These are phyloP conservation scores for Macrotis lagotis DNA, from an alignment of 2,113 vertebrate species.

Conservation along the genomic window DNA sequence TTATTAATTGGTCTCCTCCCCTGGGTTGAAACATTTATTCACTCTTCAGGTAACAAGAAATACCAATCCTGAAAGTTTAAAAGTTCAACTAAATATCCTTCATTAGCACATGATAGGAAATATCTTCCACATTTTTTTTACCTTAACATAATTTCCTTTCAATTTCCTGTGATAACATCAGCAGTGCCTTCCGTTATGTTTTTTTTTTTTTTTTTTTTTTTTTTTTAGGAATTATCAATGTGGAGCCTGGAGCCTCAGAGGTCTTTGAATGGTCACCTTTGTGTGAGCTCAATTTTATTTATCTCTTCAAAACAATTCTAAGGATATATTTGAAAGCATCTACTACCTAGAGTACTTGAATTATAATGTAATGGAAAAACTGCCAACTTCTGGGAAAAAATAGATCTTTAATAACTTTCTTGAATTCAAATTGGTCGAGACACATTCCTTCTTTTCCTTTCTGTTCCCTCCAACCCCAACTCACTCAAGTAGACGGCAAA, in stretches of 20 bases:
- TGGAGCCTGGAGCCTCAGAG: accelerated
- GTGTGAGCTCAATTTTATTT: neutral
- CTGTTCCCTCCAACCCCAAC: neutral
- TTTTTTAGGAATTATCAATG: neutral
- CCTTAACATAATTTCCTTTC: neutral
- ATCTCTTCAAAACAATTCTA: neutral
- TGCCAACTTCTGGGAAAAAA: neutral
- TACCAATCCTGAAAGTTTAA: accelerated
- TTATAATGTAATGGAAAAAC: neutral
- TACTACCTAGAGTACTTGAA: neutral
- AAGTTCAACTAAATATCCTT: neutral
- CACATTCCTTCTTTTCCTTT: neutral
- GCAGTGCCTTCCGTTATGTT: neutral
- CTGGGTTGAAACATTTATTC: neutral
- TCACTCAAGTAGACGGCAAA: neutral
- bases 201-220: neutral
- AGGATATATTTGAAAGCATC: neutral
- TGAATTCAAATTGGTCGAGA: neutral
- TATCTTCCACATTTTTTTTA: neutral
- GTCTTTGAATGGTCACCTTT: neutral
- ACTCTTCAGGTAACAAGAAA: neutral
- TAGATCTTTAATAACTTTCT: neutral
- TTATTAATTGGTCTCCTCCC: neutral
- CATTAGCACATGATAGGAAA: neutral
- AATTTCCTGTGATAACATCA: neutral